Evolutionary conservation across 2,113 vertebrate species (phyloP), one percentile per base, ranked within the genome.

Genomic region (Craseonycteris thonglongyai): DNA sequence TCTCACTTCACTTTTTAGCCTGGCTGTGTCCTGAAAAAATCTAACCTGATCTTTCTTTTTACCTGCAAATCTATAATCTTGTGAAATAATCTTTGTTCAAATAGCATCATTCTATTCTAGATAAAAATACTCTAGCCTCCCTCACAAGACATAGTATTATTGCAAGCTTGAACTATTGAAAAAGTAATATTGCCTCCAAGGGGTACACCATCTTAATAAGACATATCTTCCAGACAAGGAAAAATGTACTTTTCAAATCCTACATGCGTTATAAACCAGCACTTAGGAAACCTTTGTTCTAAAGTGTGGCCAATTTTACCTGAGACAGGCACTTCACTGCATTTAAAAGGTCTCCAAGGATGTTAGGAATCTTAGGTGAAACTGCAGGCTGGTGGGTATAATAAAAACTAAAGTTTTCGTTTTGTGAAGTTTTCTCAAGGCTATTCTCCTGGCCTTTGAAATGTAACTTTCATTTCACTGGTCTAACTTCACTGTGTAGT

Each of bases 241-340:
- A 97, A 98, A 98, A 98, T 97, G 97, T 97, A 97, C 97, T 98
- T 98, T 97, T 97, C 95, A 97, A 98, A 97, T 97, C 97, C 97
- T 98, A 97, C 93, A 91, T 95, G 97, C 79, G 83, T 98, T 98
- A 98, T 98, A 98, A 98, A 98, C 96, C 93, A 97, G 94, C 83
- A 97, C 96, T 98, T 98, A 97, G 13, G 82, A 98, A 98, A 96
- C 97, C 97, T 98, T 98, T 98, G 98, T 97, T 98, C 96, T 98
- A 96, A 98, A 98, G 96, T 96, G 88, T 94, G 97, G 95, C 93
- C 97, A 97, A 49, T 98, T 97, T 98, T 98, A 98, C 98, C 98
- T 96, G 96, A 97, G 98, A 97, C 94, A 97, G 92, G 88, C 82
- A 94, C 98, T 98, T 98, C 96, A 96, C 95, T 97, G 88, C 92